phyloP scores from a whole-genome alignment of 1,140 invertebrate genomes.

The Parapsyche elsis region DNA sequence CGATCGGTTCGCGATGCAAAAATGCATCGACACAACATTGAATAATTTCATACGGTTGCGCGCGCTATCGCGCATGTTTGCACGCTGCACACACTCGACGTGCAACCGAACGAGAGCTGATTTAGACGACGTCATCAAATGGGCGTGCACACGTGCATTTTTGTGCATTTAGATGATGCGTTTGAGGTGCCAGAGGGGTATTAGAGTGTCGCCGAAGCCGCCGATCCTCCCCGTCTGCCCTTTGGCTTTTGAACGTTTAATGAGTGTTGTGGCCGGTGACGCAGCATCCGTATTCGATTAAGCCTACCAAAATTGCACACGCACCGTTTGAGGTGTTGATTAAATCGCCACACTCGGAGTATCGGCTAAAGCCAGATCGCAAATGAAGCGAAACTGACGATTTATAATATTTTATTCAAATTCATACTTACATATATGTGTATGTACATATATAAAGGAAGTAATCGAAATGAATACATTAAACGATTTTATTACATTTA shows the following conservation, averaged over 20 bases:
- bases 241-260: background rate
- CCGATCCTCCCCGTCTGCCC: background rate
- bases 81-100: too few species aligned
- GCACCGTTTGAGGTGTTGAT: conserved; percentile 10
- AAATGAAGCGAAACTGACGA: too few species aligned
- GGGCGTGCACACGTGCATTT: background rate
- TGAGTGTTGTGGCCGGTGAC: background rate
- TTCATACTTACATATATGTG: background rate
- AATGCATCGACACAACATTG: conserved; percentile 22
- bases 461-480: too few species aligned
- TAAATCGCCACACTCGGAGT: background rate
- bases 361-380: too few species aligned
- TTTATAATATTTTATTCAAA: conserved; percentile 15
- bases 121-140: background rate
- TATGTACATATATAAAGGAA: background rate
- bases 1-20: conserved; percentile 35
- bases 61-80: too few species aligned
- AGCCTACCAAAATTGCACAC: conserved; percentile 6
- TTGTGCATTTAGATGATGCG: background rate
- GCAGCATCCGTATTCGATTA: conserved; percentile 17
- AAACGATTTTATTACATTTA: too few species aligned
- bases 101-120: background rate
- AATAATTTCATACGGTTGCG: background rate
- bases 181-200: background rate
- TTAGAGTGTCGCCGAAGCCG: background rate